Conservation (phyloP, 2,888 invertebrate species). For the Conchocele bisecta region DNA sequence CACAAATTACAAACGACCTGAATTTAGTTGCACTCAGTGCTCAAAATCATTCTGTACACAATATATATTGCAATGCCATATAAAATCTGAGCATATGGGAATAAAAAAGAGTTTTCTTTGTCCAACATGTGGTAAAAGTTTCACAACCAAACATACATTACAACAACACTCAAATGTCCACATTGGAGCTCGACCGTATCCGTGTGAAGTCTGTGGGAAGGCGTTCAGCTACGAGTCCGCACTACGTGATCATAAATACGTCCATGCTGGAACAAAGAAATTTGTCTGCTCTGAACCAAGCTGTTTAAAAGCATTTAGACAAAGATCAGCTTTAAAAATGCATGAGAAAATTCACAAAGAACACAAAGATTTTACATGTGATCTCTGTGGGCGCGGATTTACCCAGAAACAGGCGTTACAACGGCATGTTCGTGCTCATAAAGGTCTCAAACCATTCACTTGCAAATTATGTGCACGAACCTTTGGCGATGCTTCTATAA, state of each 20-base stretch:
- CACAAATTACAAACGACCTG: conserved; percentile 55
- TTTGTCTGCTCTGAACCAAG: conserved; percentile 77
- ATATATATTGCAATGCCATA: conserved; percentile 65
- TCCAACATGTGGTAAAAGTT: conserved; percentile 75
- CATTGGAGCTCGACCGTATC: conserved; percentile 67
- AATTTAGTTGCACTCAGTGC: conserved; percentile 66
- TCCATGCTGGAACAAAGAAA: conserved; percentile 77
- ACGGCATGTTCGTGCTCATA: conserved; percentile 83
- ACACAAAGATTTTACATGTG: conserved; percentile 79
- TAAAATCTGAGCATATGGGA: conserved; percentile 68
- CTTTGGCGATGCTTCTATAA: conserved; percentile 76
- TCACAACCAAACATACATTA: conserved; percentile 73
- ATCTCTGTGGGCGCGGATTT: conserved; percentile 82
- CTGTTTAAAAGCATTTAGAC: conserved; percentile 80
- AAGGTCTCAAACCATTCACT: conserved; percentile 81
- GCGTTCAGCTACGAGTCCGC: conserved; percentile 73
- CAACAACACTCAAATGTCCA: conserved; percentile 73
- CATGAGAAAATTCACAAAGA: conserved; percentile 82
- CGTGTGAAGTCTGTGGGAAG: conserved; percentile 73
- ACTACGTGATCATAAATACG: conserved; percentile 75
- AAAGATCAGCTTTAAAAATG: conserved; percentile 81
- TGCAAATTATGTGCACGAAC: conserved; percentile 81
- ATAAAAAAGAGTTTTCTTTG: conserved; percentile 69
- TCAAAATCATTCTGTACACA: conserved; percentile 64
- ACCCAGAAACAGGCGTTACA: conserved; percentile 83